Percentiles rank a stretch among this genome's conserved stretches.
phyloP scores from a whole-genome alignment of 2,113 vertebrate genomes.

The Phalacrocorax brasilianus region DNA sequence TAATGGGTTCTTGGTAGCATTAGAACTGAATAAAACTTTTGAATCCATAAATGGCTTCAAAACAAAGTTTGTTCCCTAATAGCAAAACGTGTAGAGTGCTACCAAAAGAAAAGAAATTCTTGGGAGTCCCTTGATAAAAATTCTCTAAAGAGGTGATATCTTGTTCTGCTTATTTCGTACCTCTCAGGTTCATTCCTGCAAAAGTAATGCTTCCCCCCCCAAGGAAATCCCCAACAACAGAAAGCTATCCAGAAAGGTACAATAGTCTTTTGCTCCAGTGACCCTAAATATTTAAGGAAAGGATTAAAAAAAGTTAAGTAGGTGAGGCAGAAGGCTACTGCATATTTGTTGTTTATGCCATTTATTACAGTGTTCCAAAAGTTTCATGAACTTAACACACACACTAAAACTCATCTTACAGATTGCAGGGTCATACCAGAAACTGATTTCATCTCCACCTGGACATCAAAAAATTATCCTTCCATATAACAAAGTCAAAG shows the following conservation, averaged over 20 bases:
- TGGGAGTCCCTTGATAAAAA: neutral
- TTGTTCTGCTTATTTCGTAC: neutral
- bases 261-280: neutral
- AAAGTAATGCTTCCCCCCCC: neutral
- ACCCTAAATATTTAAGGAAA: neutral
- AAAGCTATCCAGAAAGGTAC: neutral
- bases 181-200: neutral
- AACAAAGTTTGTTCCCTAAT: neutral
- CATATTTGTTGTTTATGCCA: neutral
- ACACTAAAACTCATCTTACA: neutral
- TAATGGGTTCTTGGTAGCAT: neutral
- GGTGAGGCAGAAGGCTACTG: neutral
- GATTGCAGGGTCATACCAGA: neutral
- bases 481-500: neutral
- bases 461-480: neutral
- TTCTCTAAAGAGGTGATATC: neutral
- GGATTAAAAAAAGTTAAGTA: neutral
- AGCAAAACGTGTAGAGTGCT: neutral
- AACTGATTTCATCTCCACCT: neutral
- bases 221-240: neutral
- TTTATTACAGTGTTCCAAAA: neutral
- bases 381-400: neutral
- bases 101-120: neutral
- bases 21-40: neutral
- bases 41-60: neutral